Base-by-base conservation (phyloP, 2,797 vertebrate genomes). In the Buphagus erythrorhynchus region DNA sequence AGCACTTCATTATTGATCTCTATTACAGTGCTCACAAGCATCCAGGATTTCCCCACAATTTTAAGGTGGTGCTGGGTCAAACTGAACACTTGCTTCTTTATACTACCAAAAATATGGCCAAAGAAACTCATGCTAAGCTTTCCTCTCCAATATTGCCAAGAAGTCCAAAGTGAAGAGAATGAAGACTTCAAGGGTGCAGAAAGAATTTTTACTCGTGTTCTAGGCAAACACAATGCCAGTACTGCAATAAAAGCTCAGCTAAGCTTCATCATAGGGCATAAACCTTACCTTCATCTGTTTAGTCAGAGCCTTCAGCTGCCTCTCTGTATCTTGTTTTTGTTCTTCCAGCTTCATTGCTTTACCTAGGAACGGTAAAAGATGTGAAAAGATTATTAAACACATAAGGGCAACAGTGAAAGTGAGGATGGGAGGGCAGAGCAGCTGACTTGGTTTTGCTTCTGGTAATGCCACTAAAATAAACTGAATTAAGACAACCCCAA, bases 231-330 rank as follows among this genome's bases (percentile, higher is more conserved):
- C 4, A 49, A 14, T 10, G 31, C 22, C 21, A 59, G 4, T 29
- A 51, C 0, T 59, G 46, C 25, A 80, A 58, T 16, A 54, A 88
- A 75, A 93, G 8, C 46, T 86, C 49, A 75, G 28, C 5, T 59
- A 49, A 45, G n/a, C 35, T 89, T 72, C 43, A n/a, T 19, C 31
- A n/a, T 4, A 3, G 28, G 54, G 10, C 6, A 38, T 43, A 88
- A 74, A 24, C 8, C 93, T 97, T 95, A 99, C 99, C 99, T 99
- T 99, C 95, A 99, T 99, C 92, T 99, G 99, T 95, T 99, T 99
- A 28, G 92, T 98, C 62, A 99, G 95, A 67, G 97, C 94, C 97
- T 99, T 99, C 57, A 99, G 96, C 59, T 99, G 99, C 93, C 98
- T 98, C 93, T 99, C 99, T 87, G 98, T 91, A 61, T 99, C 99